Evolutionary conservation across 1,140 invertebrate genomes (phyloP).

Genomic region (Drosophila neocordata): DNA sequence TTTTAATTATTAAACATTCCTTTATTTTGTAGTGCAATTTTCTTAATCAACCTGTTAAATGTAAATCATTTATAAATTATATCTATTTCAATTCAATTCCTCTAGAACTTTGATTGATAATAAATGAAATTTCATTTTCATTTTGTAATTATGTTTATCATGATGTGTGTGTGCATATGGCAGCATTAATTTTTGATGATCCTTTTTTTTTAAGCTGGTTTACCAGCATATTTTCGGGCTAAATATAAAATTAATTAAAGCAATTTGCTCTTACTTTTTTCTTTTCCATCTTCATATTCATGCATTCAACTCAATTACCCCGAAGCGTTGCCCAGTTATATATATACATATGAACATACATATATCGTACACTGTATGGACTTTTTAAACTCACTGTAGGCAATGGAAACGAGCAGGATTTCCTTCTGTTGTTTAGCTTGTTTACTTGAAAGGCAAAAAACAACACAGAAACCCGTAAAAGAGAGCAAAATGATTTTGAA

Average conservation of each 20-base stretch:
- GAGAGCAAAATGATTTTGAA: slow-evolving; percentile 15
- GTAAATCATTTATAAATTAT: not conserved
- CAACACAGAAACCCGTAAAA: slow-evolving; percentile 23
- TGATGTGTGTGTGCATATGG: not conserved
- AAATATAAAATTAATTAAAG: slow-evolving; percentile 37
- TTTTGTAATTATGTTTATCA: not conserved
- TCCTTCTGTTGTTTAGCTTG: slow-evolving; percentile 20
- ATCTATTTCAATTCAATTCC: not conserved
- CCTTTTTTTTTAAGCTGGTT: slow-evolving; percentile 1
- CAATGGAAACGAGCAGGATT: slow-evolving; percentile 2
- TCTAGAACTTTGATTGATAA: not conserved
- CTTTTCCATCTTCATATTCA: slow-evolving; percentile 11
- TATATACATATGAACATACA: not conserved
- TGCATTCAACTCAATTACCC: slow-evolving; percentile 20
- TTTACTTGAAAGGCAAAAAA: slow-evolving; percentile 11
- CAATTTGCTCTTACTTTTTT: slow-evolving; percentile 4
- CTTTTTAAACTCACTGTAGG: not conserved
- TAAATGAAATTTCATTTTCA: not conserved
- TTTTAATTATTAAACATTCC: no score
- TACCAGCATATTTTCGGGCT: slow-evolving; percentile 2
- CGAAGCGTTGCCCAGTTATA: slow-evolving; percentile 1
- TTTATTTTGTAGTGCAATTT: not conserved
- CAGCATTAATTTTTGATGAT: slow-evolving; percentile 4
- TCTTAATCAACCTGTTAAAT: no score
- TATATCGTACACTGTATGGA: not conserved